These are phyloP conservation scores for Pungitius pungitius DNA, from an alignment of 2,113 vertebrate species.

Conservation along the genomic window DNA sequence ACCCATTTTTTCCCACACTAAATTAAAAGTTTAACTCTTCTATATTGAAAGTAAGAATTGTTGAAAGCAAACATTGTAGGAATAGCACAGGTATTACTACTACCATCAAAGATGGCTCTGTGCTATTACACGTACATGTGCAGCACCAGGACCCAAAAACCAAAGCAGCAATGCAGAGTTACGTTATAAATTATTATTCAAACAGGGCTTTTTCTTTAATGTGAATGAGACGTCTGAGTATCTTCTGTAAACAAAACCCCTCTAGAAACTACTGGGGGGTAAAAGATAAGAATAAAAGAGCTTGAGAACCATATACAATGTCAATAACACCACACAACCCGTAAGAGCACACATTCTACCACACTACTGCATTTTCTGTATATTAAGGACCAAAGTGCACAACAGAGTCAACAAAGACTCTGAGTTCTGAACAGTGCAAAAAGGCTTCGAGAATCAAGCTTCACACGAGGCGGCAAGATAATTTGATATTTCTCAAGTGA, in stretches of 20 bases:
- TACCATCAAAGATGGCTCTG: neutral
- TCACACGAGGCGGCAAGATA: slow-evolving; percentile 44
- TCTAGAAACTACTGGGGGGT: neutral
- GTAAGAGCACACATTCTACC: slow-evolving; percentile 27
- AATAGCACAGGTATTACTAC: neutral
- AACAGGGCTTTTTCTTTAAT: neutral
- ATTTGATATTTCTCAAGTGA: slow-evolving; percentile 65
- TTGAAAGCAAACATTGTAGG: neutral
- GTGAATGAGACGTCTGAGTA: neutral
- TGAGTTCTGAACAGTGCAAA: slow-evolving; percentile 5
- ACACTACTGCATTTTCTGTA: slow-evolving; percentile 6
- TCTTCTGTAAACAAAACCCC: neutral
- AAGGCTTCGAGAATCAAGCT: slow-evolving; percentile 23
- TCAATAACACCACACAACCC: slow-evolving; percentile 18
- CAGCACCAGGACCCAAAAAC: neutral
- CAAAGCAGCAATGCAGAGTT: neutral
- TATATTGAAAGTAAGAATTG: neutral
- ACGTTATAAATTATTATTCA: neutral
- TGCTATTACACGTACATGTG: neutral
- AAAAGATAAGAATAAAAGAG: neutral
- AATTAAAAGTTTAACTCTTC: neutral
- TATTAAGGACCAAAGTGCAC: slow-evolving; percentile 10
- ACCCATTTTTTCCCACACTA: neutral
- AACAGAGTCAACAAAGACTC: slow-evolving; percentile 5
- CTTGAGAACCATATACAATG: neutral